phyloP scores from a whole-genome alignment of 2,113 vertebrate genomes.

The Pseudorhombus dupliciocellatus region DNA sequence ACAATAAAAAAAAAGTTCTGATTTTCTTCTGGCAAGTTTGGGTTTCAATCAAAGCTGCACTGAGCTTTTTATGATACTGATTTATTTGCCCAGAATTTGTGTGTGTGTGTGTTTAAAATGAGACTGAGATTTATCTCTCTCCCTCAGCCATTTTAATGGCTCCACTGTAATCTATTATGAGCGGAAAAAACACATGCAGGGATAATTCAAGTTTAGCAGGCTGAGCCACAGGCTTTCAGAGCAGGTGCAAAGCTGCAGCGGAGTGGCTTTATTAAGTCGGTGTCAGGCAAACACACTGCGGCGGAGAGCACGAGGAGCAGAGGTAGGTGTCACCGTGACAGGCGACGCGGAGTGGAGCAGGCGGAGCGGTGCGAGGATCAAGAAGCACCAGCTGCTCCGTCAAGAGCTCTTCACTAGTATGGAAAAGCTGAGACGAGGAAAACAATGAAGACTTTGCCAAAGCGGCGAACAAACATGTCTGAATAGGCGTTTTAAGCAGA shows the following conservation, averaged over 20 bases:
- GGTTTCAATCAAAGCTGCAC: constrained; percentile 13
- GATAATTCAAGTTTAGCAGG: constrained; percentile 34
- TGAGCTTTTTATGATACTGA: constrained; percentile 17
- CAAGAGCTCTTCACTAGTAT: constrained; percentile 12
- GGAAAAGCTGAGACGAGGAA: constrained; percentile 25
- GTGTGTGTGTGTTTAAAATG: constrained; percentile 34
- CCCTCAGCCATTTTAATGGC: constrained; percentile 22
- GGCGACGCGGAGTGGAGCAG: constrained; percentile 41
- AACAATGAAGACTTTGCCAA: constrained; percentile 44
- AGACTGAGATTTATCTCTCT: constrained; percentile 38
- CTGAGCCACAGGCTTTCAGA: constrained; percentile 27
- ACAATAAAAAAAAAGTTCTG: neutral
- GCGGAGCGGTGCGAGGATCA: constrained; percentile 45
- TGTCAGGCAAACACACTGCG: constrained; percentile 62
- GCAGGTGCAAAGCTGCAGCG: constrained; percentile 44
- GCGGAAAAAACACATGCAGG: neutral
- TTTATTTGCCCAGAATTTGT: constrained; percentile 39
- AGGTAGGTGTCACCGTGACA: constrained; percentile 60
- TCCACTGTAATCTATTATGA: constrained; percentile 36
- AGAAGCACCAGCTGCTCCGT: constrained; percentile 55
- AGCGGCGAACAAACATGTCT: constrained; percentile 41
- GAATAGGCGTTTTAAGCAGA: constrained; percentile 16
- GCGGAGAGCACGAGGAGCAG: constrained; percentile 40
- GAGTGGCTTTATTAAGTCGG: constrained; percentile 53
- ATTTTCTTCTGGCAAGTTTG: neutral